Conservation (phyloP, 2,113 vertebrate genomes). For the Sphaerodactylus townsendi region DNA sequence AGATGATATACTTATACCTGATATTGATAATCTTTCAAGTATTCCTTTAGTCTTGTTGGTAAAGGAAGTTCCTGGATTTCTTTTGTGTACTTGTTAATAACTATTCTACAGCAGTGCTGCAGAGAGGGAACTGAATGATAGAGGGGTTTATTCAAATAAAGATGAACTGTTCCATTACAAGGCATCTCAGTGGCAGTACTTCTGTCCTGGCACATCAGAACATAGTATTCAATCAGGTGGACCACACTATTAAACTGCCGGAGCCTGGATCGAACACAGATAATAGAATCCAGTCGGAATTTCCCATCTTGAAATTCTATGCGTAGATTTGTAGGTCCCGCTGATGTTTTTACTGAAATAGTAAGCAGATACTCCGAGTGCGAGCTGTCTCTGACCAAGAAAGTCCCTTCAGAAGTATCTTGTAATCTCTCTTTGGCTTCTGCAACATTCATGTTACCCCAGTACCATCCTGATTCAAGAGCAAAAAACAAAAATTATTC, state of each 20-base stretch:
- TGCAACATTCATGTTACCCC: constrained; percentile 91
- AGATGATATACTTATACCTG: constrained; percentile 81
- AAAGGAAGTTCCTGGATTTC: constrained; percentile 87
- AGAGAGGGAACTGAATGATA: constrained; percentile 83
- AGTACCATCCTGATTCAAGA: constrained; percentile 90
- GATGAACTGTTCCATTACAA: constrained; percentile 89
- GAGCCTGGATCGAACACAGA: constrained; percentile 90
- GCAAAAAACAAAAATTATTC: constrained; percentile 21
- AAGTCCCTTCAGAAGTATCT: constrained; percentile 89
- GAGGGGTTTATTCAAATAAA: constrained; percentile 91
- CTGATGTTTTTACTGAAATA: constrained; percentile 94
- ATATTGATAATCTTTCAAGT: constrained; percentile 91
- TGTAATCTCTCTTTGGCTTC: constrained; percentile 94
- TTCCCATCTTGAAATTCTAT: constrained; percentile 93
- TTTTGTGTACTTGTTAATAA: constrained; percentile 87
- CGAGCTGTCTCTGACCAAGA: constrained; percentile 93
- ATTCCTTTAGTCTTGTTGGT: constrained; percentile 91
- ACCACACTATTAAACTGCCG: constrained; percentile 96
- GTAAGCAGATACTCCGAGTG: constrained; percentile 94
- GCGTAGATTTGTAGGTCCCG: constrained; percentile 93
- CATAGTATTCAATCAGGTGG: constrained; percentile 93
- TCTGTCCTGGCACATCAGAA: constrained; percentile 86
- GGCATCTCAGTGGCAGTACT: constrained; percentile 68
- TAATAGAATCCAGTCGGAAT: constrained; percentile 95
- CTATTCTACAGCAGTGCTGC: constrained; percentile 89